These are phyloP conservation scores for Macroglossus sobrinus DNA, from an alignment of 2,113 vertebrate species.

Conservation along the genomic window DNA sequence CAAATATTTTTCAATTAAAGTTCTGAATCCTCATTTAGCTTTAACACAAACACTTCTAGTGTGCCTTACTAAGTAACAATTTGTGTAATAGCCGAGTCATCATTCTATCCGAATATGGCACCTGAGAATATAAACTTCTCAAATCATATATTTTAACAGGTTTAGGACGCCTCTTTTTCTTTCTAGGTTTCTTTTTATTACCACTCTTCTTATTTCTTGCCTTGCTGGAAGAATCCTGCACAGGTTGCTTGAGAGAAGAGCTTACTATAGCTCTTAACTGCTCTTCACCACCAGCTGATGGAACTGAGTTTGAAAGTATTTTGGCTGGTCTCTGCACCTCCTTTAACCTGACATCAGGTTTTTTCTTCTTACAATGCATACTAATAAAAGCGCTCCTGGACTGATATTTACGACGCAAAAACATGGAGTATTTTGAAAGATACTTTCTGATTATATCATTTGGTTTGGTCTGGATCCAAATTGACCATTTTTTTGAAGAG, in stretches of 20 bases:
- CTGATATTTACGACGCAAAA: slow-evolving; percentile 62
- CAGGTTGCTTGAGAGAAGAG: slow-evolving; percentile 57
- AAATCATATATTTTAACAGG: slow-evolving; percentile 50
- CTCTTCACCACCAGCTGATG: neutral
- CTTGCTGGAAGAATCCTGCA: slow-evolving; percentile 27
- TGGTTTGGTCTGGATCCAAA: slow-evolving; percentile 74
- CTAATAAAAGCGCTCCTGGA: slow-evolving; percentile 67
- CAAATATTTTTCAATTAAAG: slow-evolving; percentile 54
- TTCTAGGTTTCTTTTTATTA: slow-evolving; percentile 34
- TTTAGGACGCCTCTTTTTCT: slow-evolving; percentile 28
- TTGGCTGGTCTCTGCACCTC: slow-evolving; percentile 59
- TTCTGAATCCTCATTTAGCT: slow-evolving; percentile 30
- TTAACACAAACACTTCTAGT: neutral
- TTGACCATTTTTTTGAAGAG: slow-evolving; percentile 51
- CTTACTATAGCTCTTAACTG: neutral
- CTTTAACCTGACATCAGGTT: slow-evolving; percentile 57
- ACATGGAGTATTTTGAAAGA: slow-evolving; percentile 63
- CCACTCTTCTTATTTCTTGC: slow-evolving; percentile 35
- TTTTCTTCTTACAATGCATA: slow-evolving; percentile 76
- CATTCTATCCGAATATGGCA: slow-evolving; percentile 62
- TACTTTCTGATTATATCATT: slow-evolving; percentile 74
- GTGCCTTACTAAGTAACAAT: neutral
- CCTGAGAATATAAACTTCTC: slow-evolving; percentile 66
- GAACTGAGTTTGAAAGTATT: slow-evolving; percentile 46
- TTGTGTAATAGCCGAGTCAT: slow-evolving; percentile 45